Base-by-base conservation (phyloP, 2,797 vertebrate species). In the Sebastes hubbsi region DNA sequence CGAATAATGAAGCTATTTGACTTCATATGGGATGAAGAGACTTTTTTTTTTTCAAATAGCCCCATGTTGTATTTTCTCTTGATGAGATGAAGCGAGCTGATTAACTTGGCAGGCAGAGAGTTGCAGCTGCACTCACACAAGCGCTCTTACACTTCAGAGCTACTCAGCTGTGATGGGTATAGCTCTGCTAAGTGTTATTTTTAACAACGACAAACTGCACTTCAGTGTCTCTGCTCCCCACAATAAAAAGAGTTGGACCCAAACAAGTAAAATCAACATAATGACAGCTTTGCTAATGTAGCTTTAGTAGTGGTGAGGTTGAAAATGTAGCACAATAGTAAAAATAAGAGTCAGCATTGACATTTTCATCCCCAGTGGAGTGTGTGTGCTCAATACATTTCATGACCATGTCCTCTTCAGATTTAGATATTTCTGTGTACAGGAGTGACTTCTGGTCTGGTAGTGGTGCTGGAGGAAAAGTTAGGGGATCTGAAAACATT, bases 91-190 rank as follows among this genome's bases (percentile, higher is more conserved):
- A 60, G 42, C 36, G 22, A 3, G 16, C 58, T 56, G 63, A 68
- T 77, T n/a, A 67, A 46, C 27, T 72, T 64, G 52, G 59, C 72
- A 59, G 63, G 24, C 24, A 18, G 6, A 12, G 61, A 60, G 62
- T 13, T 75, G 59, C 71, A 68, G 69, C 59, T 80, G 72, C 22
- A 69, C 4, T 58, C 49, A 46, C 52, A 75, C 64, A 58, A 42
- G 32, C 1, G 4, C 11, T 25, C 8, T 60, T 16, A 7, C 55
- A 62, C 56, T 27, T 5, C n/a, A 30, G 8, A 52, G 60, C 34
- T 27, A 16, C 49, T 55, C 22, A 34, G 49, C 59, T 66, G 54
- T 12, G 58, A 78, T 8, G 14, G 62, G 12, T 30, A 8, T 5
- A 42, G 30, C 76, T 56, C 49, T 2, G 34, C 30, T 20, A 20